phyloP scores from a whole-genome alignment of 2,113 vertebrate species.

The Nerophis ophidion region DNA sequence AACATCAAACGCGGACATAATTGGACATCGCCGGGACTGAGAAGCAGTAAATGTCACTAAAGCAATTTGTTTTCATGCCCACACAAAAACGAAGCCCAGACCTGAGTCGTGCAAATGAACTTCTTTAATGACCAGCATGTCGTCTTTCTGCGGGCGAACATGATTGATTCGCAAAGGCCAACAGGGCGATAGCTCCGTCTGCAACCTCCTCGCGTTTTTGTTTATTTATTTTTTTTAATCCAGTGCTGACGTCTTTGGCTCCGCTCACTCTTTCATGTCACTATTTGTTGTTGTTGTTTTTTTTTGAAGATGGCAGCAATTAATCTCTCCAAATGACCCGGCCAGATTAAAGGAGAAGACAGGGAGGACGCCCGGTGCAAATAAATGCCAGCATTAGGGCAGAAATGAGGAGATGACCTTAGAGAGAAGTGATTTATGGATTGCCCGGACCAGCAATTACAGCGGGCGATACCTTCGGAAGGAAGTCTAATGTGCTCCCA shows the following conservation, averaged over 20 bases:
- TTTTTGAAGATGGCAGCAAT: slow-evolving; percentile 71
- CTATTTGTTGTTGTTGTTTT: slow-evolving; percentile 70
- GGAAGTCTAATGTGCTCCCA: slow-evolving; percentile 70
- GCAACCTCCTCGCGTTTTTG: slow-evolving; percentile 3
- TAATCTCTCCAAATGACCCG: slow-evolving; percentile 70
- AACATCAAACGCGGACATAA: slow-evolving; percentile 21
- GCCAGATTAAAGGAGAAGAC: slow-evolving; percentile 67
- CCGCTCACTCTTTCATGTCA: slow-evolving; percentile 40
- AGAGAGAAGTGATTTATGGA: slow-evolving; percentile 76
- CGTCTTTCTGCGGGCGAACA: slow-evolving; percentile 1
- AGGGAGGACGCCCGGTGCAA: slow-evolving; percentile 60
- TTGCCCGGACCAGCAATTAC: slow-evolving; percentile 71
- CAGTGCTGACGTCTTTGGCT: slow-evolving; percentile 29
- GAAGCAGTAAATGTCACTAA: slow-evolving; percentile 13
- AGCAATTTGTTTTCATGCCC: slow-evolving; percentile 10
- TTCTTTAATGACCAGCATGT: neutral
- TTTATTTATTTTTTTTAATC: slow-evolving; percentile 13
- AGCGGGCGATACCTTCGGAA: slow-evolving; percentile 71
- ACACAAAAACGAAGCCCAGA: neutral
- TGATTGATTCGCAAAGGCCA: slow-evolving; percentile 4
- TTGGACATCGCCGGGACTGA: slow-evolving; percentile 25
- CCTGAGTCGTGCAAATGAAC: neutral
- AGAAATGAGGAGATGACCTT: slow-evolving; percentile 75
- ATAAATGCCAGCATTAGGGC: slow-evolving; percentile 71
- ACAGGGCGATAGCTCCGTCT: slow-evolving; percentile 7